These are phyloP conservation scores for Hymenochirus boettgeri DNA, from an alignment of 2,113 vertebrate genomes.

Conservation along the genomic window DNA sequence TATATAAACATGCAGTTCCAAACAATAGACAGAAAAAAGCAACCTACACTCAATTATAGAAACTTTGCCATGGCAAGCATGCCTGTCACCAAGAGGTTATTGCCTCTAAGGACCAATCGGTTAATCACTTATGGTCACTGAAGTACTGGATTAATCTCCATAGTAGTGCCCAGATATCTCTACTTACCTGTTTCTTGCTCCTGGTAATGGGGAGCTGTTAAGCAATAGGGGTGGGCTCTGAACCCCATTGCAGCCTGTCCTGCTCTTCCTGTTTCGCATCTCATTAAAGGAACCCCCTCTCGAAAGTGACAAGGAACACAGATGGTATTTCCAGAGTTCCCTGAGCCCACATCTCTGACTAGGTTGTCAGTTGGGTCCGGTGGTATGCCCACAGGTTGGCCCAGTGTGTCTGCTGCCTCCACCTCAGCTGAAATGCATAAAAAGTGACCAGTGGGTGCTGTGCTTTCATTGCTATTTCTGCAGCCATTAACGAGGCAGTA, in stretches of 20 bases:
- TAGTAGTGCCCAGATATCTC: background rate
- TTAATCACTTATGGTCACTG: too few relatives aligned
- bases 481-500: constrained; percentile 17
- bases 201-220: background rate
- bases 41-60: too few relatives aligned
- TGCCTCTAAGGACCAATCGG: too few relatives aligned
- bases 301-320: constrained; percentile 26
- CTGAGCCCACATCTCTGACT: background rate
- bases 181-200: background rate
- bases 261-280: too few relatives aligned
- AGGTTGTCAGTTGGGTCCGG: background rate
- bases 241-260: background rate
- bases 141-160: too few relatives aligned
- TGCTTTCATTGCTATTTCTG: constrained; percentile 1
- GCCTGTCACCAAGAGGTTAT: too few relatives aligned
- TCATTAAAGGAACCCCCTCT: background rate
- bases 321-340: background rate
- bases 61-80: too few relatives aligned
- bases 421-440: background rate
- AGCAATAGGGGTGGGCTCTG: constrained; percentile 11
- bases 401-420: constrained; percentile 14
- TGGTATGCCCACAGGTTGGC: constrained; percentile 8
- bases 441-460: constrained; percentile 11
- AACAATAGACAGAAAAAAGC: too few relatives aligned
- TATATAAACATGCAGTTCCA: too few relatives aligned